A percentile compares a stretch with the other conserved stretches of the same genome.
phyloP scores from a whole-genome alignment of 2,113 vertebrate species.

The Sus scrofa region T2T-Sscrofa CM000818.6:90191001-90191500 shows the following conservation, averaged over 20 bases:
- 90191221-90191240: conserved; percentile 49
- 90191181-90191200: conserved; percentile 52
- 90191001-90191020: not conserved
- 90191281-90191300: not conserved
- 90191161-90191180: not conserved
- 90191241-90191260: not conserved
- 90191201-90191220: conserved; percentile 25
- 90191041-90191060: not conserved
- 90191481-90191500: too few relatives aligned
- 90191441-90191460: not conserved
- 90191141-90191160: not conserved
- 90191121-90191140: too few relatives aligned
- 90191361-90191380: not conserved
- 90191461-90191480: not conserved
- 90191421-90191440: not conserved
- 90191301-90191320: not conserved
- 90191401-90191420: not conserved
- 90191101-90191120: not conserved
- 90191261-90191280: not conserved
- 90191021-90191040: not conserved
- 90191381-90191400: not conserved
- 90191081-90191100: not conserved
- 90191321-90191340: not conserved
- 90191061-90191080: conserved; percentile 12
- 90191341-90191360: not conserved